Conservation (phyloP, 2,888 invertebrate genomes). For the Drosophila hawaiiensis region DNA sequence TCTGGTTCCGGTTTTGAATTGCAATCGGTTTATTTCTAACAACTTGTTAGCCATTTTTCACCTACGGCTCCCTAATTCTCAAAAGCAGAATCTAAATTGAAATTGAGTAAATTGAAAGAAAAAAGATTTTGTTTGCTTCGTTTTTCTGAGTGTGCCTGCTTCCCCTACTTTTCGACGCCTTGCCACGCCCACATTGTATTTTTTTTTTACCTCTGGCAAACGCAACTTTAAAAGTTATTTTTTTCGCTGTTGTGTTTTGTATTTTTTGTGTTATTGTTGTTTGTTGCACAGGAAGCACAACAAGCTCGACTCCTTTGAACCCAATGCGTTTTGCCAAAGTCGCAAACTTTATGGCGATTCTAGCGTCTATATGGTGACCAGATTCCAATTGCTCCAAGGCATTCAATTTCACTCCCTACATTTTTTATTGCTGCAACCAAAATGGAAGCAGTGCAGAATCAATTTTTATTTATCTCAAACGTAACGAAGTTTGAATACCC, state of each 20-base stretch:
- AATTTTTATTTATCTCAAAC: not conserved
- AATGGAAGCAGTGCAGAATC: not conserved
- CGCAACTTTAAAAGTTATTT: constrained; percentile 42
- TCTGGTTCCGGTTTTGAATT: not conserved
- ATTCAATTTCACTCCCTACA: constrained; percentile 57
- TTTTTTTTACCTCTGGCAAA: constrained; percentile 15
- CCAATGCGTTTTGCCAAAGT: constrained; percentile 51
- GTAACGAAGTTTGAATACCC: not conserved
- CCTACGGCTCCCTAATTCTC: too few relatives aligned
- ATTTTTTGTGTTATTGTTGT: constrained; percentile 3
- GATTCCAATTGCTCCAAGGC: constrained; percentile 43
- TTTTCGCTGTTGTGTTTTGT: constrained; percentile 4
- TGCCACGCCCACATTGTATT: not conserved
- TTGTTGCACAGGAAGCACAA: constrained; percentile 69
- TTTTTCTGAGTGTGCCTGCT: constrained; percentile 1
- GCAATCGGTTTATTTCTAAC: not conserved
- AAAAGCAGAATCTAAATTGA: not conserved
- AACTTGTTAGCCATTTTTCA: not conserved
- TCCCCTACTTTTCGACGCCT: not conserved
- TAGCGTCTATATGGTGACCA: constrained; percentile 8
- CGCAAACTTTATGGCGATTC: constrained; percentile 49
- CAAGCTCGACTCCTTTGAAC: constrained; percentile 47
- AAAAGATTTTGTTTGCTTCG: not conserved
- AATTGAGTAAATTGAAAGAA: not conserved
- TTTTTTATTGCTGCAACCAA: constrained; percentile 38